phyloP scores from a whole-genome alignment of 2,888 invertebrate species.

The Dilophus febrilis region DNA sequence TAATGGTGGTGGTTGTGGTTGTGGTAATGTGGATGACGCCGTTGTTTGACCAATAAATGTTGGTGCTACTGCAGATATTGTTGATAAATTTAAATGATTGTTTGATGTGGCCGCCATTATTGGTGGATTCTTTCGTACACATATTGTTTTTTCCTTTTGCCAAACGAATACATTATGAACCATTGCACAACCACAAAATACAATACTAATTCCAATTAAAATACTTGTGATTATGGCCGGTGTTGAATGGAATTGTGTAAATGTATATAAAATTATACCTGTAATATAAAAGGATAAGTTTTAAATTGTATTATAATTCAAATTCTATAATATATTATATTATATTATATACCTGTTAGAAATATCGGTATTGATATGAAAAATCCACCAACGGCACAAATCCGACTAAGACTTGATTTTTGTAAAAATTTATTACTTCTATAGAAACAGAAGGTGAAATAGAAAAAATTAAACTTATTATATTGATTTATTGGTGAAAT shows the following conservation, averaged over 20 bases:
- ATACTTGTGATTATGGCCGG: slow-evolving; percentile 82
- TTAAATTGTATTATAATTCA: neutral
- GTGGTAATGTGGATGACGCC: slow-evolving; percentile 17
- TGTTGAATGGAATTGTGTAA: slow-evolving; percentile 82
- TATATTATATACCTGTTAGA: slow-evolving; percentile 53
- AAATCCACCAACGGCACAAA: slow-evolving; percentile 84
- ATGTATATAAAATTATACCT: slow-evolving; percentile 84
- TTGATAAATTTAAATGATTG: slow-evolving; percentile 17
- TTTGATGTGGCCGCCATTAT: too few relatives aligned
- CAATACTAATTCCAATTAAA: slow-evolving; percentile 77
- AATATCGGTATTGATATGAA: slow-evolving; percentile 90
- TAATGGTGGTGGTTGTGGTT: slow-evolving; percentile 26
- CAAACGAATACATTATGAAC: slow-evolving; percentile 89
- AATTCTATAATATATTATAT: too few relatives aligned
- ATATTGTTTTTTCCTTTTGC: slow-evolving; percentile 79
- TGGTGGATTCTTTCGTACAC: slow-evolving; percentile 36
- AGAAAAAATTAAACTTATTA: too few relatives aligned
- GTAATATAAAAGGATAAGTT: slow-evolving; percentile 20
- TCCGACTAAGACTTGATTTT: slow-evolving; percentile 77
- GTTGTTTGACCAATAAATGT: slow-evolving; percentile 20
- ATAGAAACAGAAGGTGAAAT: too few relatives aligned
- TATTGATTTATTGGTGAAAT: too few relatives aligned
- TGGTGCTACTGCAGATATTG: slow-evolving; percentile 23
- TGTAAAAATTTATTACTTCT: slow-evolving; percentile 84
- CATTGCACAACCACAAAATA: slow-evolving; percentile 85